Evolutionary conservation across 2,113 vertebrate species (phyloP), one percentile per base, ranked within the genome.

Genomic region (Otolemur garnettii): DNA sequence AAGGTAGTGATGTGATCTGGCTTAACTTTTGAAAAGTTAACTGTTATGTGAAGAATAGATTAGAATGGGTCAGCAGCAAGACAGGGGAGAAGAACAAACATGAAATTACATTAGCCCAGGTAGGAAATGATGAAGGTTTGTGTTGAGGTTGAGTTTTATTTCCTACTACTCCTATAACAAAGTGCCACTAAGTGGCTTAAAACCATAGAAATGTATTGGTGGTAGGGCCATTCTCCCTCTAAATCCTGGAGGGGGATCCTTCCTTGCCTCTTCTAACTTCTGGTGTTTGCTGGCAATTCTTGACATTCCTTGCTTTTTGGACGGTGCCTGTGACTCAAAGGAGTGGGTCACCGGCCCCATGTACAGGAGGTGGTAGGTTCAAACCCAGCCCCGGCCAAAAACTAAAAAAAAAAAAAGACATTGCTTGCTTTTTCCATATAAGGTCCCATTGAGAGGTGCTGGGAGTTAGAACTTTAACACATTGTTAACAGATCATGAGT

Each of bases 11-110:
- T 14, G 22, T 72, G 45, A 15, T 68, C n/a, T 94, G 26, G 55
- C 66, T 77, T 66, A 81, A 68, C 35, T 89, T 94, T 77, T 66
- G 78, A 45, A 59, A 83, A 90, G n/a, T 45, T 62, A 42, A 28
- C 57, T 68, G 21, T 60, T 30, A 2, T 72, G 15, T 68, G 79
- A 68, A 81, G 84, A 72, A 8, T 59, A 68, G 26, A 75, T 7
- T 66, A 7, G 13, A 33, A 24, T 62, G n/a, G 15, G 82, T 50
- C 35, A 7, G 45, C n/a, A 38, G 53, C 11, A 7, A 84, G 38
- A 30, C 6, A 21, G 19, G 68, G 55, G 2, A 4, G 2, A 38
- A 28, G 59, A 42, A 50, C 30, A 30, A 59, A 35, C 17, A 5
- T 5, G 30, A 24, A 90, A 45, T 26, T 33, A 35, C 35, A 15